phyloP scores from a whole-genome alignment of 2,113 vertebrate species.

The Colinus virginianus region DNA sequence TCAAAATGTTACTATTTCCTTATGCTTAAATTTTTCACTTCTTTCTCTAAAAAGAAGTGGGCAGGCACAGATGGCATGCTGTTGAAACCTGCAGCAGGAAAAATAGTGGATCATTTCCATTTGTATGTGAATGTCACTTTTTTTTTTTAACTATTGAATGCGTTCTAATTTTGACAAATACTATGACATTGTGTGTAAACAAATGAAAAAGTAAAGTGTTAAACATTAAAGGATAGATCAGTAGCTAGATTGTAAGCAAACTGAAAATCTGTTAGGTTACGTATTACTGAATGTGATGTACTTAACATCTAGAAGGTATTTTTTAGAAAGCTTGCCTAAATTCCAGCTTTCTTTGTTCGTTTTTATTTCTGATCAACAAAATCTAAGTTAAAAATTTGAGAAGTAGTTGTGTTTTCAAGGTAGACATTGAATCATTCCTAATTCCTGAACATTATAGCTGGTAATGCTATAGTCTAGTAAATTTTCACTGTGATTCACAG shows the following conservation, averaged over 20 bases:
- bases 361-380: background rate
- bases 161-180: background rate
- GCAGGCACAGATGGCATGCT: background rate
- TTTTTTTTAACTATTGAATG: background rate
- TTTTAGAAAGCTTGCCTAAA: background rate
- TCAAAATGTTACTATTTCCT: background rate
- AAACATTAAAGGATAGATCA: background rate
- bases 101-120: background rate
- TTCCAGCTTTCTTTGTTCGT: background rate
- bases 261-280: background rate
- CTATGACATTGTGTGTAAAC: background rate
- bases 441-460: accelerated
- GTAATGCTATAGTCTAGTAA: background rate
- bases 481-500: accelerated
- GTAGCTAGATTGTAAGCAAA: background rate
- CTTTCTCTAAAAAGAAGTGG: background rate
- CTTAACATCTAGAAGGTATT: background rate
- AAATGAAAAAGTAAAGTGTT: background rate
- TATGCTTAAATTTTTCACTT: background rate
- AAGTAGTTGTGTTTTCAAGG: background rate
- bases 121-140: background rate
- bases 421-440: background rate
- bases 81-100: background rate
- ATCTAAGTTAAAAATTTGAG: background rate
- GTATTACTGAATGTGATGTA: background rate